Evolutionary conservation across 2,113 vertebrate genomes (phyloP), one percentile per base, ranked within the genome.

Genomic region (Mirounga angustirostris): DNA sequence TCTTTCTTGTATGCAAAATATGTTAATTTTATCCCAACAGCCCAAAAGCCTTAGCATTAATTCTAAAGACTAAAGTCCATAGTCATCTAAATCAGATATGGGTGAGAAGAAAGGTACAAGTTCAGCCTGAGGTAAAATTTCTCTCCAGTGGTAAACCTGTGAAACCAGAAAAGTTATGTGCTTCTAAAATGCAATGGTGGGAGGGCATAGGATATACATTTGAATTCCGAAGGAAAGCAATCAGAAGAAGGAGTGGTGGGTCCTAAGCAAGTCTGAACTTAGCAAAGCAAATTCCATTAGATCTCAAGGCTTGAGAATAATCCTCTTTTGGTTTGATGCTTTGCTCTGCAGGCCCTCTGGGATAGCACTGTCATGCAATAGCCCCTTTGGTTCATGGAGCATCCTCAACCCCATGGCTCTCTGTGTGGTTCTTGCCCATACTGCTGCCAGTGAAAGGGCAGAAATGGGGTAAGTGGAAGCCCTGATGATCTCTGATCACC

Each of bases 401-500:
- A 5, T 30, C 11, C 6, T 2, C 4, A 46, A 0, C 5, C 9
- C 21, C 28, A 1, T 22, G 21, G 16, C 13, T 36, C 16, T 54
- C 4, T 18, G 7, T 40, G 54, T 5, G 30, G 54, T 33, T 21
- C 18, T 6, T 24, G n/a, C 22, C 19, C 22, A 56, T 6, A 10
- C 1, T 11, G 40, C 15, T 40, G 14, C 40, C 12, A 6, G 10
- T 22, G 21, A 88, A 82, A 46, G 40, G 73, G 40, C 40, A 74
- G 40, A 74, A 74, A 74, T 26, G 73, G 22, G 22, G 10, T 9
- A 6, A 52, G 11, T 16, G 54, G 46, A 18, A 88, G 12, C 19
- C 85, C 26, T 43, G 14, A 52, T 24, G 21, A 67, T 30, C 21
- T 43, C 21, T n/a, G 40, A 71, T 61, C 15, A 61, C 21, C 65